Conservation (phyloP, 2,888 invertebrate genomes). For the Ornithoptera priamus region DNA sequence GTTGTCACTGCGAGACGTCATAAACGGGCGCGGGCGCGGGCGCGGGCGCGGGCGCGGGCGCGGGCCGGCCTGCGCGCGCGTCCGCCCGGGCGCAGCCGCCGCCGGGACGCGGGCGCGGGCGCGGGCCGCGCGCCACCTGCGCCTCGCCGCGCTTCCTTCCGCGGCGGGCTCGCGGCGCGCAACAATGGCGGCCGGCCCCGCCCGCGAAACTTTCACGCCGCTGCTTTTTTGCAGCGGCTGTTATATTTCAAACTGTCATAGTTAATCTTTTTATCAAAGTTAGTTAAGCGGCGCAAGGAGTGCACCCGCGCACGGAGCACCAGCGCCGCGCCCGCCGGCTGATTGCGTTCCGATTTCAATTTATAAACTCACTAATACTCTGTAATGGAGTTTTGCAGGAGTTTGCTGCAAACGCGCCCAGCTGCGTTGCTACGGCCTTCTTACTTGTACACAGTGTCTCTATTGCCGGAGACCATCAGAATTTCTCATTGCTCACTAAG, state of each 20-base stretch:
- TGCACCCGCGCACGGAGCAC: slow-evolving; percentile 72
- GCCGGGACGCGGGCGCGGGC: slow-evolving; percentile 43
- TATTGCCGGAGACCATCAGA: too few species aligned
- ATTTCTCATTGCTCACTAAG: too few species aligned
- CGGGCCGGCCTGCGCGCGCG: slow-evolving; percentile 51
- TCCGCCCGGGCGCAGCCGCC: slow-evolving; percentile 67
- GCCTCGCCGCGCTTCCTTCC: slow-evolving; percentile 71
- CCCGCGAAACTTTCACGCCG: slow-evolving; percentile 69
- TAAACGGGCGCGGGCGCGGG: slow-evolving; percentile 58
- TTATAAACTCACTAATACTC: slow-evolving; percentile 36
- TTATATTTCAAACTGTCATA: slow-evolving; percentile 80
- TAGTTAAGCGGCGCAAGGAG: slow-evolving; percentile 75
- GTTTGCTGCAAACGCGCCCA: too few species aligned
- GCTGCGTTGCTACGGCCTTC: too few species aligned
- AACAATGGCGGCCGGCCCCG: slow-evolving; percentile 64
- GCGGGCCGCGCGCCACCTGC: slow-evolving; percentile 73
- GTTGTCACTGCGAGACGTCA: slow-evolving; percentile 55
- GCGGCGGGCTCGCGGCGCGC: slow-evolving; percentile 72
- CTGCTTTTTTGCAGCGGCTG: slow-evolving; percentile 72
- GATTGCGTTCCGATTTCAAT: slow-evolving; percentile 67
- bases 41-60: slow-evolving; percentile 62
- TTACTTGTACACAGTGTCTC: too few species aligned
- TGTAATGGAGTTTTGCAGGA: background rate
- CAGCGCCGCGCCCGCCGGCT: slow-evolving; percentile 66
- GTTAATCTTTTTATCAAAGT: slow-evolving; percentile 81